Base-by-base conservation (phyloP, 2,797 vertebrate genomes). In the Malurus leucopterus region DNA sequence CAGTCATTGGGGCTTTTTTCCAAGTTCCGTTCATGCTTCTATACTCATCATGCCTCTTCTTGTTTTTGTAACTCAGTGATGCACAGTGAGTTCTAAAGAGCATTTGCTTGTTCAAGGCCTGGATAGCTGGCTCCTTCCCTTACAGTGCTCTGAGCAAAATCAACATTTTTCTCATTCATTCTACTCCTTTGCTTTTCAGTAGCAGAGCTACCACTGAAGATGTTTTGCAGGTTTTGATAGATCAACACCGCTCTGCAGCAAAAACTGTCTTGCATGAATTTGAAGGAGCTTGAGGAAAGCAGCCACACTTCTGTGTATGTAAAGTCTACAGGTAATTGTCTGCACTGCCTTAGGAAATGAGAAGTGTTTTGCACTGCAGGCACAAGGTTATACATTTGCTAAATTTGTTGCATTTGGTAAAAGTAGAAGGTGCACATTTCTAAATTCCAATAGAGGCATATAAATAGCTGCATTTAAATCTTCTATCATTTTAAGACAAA, bases 1-100 rank as follows among this genome's bases (percentile, higher is more conserved):
- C 94, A 96, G 65, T 92, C 82, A 91, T 90, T 73, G 86, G 83
- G 92, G 88, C 83, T 96, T 85, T 83, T 72, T 94, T 95, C 94
- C 95, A 96, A 94, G 91, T 84, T 92, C 77, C 3, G 5, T 90
- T 96, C 81, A 90, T 90, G 84, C 80, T 82, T 91, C 73, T 36
- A 69, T 49, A 87, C 76, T 91, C 93, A 84, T 95, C 86, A 59
- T 92, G 91, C 75, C 80, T 89, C 64, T 91, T 96, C 91, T 93
- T 94, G 83, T 88, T 95, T 95, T 93, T 82, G 76, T 91, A 94
- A 94, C 76, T 93, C 91, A 80, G 81, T 21, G 24, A 86, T 85
- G 89, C 86, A 87, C 72, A 93, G 74, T 70, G 55, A 92, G 68
- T 87, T 92, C 81, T 88, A 94, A 94, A 95, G 65, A 86, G 65